Conservation (phyloP, 2,797 vertebrate genomes). For the Brachyalestes nurse region DNA sequence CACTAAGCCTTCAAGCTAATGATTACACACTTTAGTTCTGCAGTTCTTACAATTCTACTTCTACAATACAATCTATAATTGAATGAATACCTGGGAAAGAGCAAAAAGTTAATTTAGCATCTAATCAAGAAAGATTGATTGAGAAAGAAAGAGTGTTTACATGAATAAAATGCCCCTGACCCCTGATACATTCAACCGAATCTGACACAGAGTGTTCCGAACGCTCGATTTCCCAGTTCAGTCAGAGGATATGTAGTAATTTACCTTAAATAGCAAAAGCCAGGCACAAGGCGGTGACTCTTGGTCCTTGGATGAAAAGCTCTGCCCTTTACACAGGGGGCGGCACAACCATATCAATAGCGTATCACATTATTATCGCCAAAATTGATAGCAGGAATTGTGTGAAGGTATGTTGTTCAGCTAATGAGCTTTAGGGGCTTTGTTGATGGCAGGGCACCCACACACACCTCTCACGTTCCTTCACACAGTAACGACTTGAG, state of each 20-base stretch:
- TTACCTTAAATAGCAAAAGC: conserved; percentile 36
- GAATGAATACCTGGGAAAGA: no score
- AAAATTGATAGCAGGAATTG: conserved; percentile 5
- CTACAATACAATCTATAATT: no score
- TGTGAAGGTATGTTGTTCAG: not conserved
- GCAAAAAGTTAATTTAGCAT: not conserved
- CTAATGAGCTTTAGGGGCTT: not conserved
- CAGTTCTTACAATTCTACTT: no score
- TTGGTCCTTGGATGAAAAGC: not conserved
- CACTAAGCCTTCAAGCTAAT: not conserved
- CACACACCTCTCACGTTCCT: conserved; percentile 1
- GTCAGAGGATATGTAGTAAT: conserved; percentile 41
- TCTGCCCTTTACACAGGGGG: not conserved
- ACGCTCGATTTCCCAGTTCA: conserved; percentile 55
- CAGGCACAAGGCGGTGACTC: conserved; percentile 42
- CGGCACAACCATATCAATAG: not conserved
- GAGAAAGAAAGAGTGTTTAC: not conserved
- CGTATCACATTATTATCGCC: conserved; percentile 12
- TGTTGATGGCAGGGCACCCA: not conserved
- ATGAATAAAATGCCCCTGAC: not conserved
- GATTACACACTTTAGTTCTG: not conserved
- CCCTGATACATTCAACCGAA: not conserved
- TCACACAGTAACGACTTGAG: not conserved
- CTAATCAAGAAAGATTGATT: not conserved
- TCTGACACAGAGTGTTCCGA: not conserved